phyloP scores from a whole-genome alignment of 2,797 vertebrate species.

The Tokudaia tokunoshimensis region DNA sequence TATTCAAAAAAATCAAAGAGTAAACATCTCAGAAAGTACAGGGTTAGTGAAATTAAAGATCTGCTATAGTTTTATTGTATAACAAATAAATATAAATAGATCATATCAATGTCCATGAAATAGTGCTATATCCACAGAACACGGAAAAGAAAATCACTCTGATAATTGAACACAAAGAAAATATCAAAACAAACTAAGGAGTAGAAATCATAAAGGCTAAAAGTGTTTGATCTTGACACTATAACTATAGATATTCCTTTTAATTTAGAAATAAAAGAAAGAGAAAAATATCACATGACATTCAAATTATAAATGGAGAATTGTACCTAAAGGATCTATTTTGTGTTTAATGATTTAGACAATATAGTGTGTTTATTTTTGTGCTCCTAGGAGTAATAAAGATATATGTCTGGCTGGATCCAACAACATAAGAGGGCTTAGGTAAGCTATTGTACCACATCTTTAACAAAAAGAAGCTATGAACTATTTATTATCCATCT shows the following conservation, averaged over 20 bases:
- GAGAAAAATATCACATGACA: neutral
- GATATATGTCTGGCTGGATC: neutral
- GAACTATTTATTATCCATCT: neutral
- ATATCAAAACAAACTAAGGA: conserved; percentile 61
- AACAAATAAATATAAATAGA: conserved; percentile 66
- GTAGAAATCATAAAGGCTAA: conserved; percentile 40
- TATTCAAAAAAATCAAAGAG: conserved; percentile 20
- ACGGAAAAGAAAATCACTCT: conserved; percentile 67
- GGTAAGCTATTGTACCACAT: neutral
- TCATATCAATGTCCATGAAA: conserved; percentile 31
- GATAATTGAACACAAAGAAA: conserved; percentile 59
- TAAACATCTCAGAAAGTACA: neutral
- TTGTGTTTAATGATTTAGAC: neutral
- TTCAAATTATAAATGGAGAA: conserved; percentile 33
- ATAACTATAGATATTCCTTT: conserved; percentile 2
- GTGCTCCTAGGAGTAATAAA: neutral
- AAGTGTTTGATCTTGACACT: neutral
- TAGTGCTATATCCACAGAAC: conserved; percentile 20
- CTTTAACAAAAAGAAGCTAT: neutral
- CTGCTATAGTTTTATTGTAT: neutral
- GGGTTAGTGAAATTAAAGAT: neutral
- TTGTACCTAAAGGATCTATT: neutral
- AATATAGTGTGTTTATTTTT: neutral
- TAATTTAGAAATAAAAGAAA: neutral
- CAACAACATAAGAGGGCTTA: neutral